phyloP scores from a whole-genome alignment of 2,797 vertebrate species.

The Sparus aurata region DNA sequence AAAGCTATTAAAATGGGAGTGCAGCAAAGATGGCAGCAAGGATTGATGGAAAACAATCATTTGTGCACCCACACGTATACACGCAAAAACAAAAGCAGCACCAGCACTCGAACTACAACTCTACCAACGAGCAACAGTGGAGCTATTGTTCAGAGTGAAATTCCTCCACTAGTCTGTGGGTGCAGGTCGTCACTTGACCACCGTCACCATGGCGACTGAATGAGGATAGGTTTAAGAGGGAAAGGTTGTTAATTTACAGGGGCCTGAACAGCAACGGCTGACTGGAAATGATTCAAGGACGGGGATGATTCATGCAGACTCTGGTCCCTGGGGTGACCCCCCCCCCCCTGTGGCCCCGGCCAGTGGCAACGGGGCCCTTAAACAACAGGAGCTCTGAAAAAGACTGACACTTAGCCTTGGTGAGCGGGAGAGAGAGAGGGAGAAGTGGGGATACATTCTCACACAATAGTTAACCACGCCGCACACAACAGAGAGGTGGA shows the following conservation, averaged over 20 bases:
- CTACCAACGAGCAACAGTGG: constrained; percentile 58
- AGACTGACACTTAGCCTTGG: constrained; percentile 55
- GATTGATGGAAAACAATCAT: constrained; percentile 4
- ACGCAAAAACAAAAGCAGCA: constrained; percentile 14
- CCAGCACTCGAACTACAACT: constrained; percentile 15
- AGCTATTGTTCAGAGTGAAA: constrained; percentile 74
- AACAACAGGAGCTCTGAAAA: constrained; percentile 56
- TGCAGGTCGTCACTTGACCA: constrained; percentile 73
- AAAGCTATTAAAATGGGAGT: constrained; percentile 2
- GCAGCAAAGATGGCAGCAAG: constrained; percentile 8
- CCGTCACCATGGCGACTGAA: constrained; percentile 81
- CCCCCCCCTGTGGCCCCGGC: constrained; percentile 29
- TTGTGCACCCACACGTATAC: not conserved
- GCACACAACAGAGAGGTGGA: not conserved
- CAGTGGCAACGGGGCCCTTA: constrained; percentile 49
- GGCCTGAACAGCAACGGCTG: constrained; percentile 56
- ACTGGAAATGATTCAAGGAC: constrained; percentile 72
- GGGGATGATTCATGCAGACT: constrained; percentile 67
- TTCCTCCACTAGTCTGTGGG: constrained; percentile 71
- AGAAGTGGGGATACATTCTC: constrained; percentile 13
- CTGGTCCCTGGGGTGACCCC: constrained; percentile 39
- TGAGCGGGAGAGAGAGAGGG: constrained; percentile 15
- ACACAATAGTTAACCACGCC: not conserved
- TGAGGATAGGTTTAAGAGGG: constrained; percentile 58
- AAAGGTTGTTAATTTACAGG: constrained; percentile 77